Conservation (phyloP, 2,888 invertebrate species). For the Theretra japonica region DNA sequence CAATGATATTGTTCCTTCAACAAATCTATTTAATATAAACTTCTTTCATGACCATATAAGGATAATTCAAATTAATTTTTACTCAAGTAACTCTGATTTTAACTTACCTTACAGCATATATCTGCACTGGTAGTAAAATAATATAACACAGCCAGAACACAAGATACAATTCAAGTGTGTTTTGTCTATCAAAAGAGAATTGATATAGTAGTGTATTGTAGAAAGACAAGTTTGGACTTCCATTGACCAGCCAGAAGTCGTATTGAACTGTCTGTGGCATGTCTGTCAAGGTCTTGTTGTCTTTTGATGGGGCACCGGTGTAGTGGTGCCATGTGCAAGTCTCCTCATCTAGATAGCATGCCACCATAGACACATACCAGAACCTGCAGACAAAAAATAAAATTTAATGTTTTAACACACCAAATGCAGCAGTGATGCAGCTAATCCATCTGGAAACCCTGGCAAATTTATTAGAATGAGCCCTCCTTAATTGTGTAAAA, state of each 20-base stretch:
- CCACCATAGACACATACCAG: slow-evolving; percentile 98
- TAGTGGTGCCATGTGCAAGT: slow-evolving; percentile 95
- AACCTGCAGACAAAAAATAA: slow-evolving; percentile 86
- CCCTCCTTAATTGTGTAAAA: too few species aligned
- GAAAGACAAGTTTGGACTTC: slow-evolving; percentile 94
- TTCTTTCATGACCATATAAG: slow-evolving; percentile 9
- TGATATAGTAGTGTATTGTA: slow-evolving; percentile 96
- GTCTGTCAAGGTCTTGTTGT: slow-evolving; percentile 66
- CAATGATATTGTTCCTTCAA: neutral
- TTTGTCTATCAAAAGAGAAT: slow-evolving; percentile 98
- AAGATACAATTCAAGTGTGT: slow-evolving; percentile 95
- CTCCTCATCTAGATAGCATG: slow-evolving; percentile 92
- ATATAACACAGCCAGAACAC: slow-evolving; percentile 94
- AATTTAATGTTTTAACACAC: neutral
- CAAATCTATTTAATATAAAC: neutral
- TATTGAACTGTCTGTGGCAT: slow-evolving; percentile 85
- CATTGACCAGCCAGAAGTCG: slow-evolving; percentile 98
- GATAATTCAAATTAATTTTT: slow-evolving; percentile 28
- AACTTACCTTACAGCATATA: slow-evolving; percentile 91
- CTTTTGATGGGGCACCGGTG: slow-evolving; percentile 63
- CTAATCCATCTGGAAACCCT: too few species aligned
- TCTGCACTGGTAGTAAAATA: slow-evolving; percentile 93
- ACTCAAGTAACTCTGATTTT: too few species aligned
- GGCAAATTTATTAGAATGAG: too few species aligned
- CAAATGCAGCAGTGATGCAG: neutral